Conservation (phyloP, 2,888 invertebrate species). For the Leptura quadrifasciata region DNA sequence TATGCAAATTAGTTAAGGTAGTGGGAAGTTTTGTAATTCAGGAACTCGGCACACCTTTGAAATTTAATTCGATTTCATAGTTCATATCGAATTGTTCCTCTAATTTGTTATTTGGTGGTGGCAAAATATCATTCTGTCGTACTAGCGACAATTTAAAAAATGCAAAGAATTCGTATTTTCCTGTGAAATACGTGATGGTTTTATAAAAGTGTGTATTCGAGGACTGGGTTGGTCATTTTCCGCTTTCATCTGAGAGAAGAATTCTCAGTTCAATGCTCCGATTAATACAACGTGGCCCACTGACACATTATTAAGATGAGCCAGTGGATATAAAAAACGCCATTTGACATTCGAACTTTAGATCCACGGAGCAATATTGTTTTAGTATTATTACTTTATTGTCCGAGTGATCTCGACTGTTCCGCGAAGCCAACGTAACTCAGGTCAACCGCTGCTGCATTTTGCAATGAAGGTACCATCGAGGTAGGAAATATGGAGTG, state of each 20-base stretch:
- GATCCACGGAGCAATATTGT: not conserved
- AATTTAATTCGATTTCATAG: constrained; percentile 31
- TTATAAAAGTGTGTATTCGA: constrained; percentile 4
- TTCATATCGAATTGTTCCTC: constrained; percentile 29
- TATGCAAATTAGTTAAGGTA: constrained; percentile 7
- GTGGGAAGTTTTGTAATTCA: constrained; percentile 11
- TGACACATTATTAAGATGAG: constrained; percentile 35
- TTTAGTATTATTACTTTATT: constrained; percentile 4
- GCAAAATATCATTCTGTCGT: constrained; percentile 3
- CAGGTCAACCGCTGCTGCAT: constrained; percentile 39
- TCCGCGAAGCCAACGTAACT: constrained; percentile 31
- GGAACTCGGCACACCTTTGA: constrained; percentile 18
- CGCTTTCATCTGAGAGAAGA: constrained; percentile 35
- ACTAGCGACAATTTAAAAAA: not conserved
- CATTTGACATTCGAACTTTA: constrained; percentile 27
- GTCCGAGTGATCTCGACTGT: constrained; percentile 27
- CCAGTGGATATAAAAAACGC: constrained; percentile 6
- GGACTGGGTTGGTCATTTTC: constrained; percentile 34
- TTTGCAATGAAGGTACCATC: constrained; percentile 34
- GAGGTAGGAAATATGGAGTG: constrained; percentile 37
- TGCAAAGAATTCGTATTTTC: constrained; percentile 8
- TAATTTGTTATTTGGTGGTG: constrained; percentile 9
- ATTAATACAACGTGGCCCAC: constrained; percentile 33
- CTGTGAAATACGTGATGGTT: constrained; percentile 21
- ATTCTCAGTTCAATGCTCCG: constrained; percentile 33